Conservation (phyloP, 2,888 invertebrate species). For the Cylindroiulus punctatus region DNA sequence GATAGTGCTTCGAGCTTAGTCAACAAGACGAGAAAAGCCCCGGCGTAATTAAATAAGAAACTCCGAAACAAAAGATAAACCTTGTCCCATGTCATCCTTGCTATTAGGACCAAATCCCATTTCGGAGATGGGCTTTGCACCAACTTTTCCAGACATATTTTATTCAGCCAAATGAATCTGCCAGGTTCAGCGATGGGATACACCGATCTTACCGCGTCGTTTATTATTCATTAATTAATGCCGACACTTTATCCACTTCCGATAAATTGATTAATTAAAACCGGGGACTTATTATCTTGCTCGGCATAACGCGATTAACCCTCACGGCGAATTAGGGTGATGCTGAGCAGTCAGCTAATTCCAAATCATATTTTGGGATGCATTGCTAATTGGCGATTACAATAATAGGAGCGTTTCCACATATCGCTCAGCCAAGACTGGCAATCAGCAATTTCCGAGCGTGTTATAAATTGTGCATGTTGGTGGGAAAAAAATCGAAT, state of each 20-base stretch:
- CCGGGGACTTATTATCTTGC: constrained; percentile 27
- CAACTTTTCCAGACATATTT: not conserved
- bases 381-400: not conserved
- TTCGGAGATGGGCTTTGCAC: not conserved
- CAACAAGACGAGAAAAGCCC: constrained; percentile 22
- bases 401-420: too few species aligned
- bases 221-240: not conserved
- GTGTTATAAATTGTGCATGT: too few species aligned
- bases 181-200: too few species aligned
- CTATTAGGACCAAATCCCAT: not conserved
- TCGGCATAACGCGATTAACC: constrained; percentile 11
- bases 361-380: not conserved
- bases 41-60: constrained; percentile 27
- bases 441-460: too few species aligned
- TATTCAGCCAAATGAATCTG: not conserved
- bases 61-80: not conserved
- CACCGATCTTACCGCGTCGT: not conserved
- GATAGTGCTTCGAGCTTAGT: not conserved
- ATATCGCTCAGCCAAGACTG: too few species aligned
- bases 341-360: not conserved
- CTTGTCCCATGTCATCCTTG: not conserved
- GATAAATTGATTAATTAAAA: constrained; percentile 37
- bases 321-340: not conserved
- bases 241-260: constrained; percentile 15
- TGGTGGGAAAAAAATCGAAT: too few species aligned